Evolutionary conservation across 1,140 invertebrate species (phyloP).

Genomic region (Drosophila rhopaloa): DNA sequence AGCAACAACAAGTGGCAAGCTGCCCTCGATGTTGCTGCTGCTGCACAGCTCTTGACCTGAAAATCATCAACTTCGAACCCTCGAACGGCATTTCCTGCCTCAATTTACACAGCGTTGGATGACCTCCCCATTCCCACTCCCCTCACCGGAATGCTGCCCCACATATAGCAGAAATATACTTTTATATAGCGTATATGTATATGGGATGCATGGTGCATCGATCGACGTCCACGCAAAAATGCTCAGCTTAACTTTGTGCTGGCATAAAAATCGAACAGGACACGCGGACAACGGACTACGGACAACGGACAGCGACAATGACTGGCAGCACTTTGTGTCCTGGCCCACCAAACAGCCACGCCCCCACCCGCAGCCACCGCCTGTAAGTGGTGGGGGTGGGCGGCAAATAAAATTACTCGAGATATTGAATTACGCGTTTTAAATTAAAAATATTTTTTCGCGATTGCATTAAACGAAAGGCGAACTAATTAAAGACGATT

Average conservation of each 20-base stretch:
- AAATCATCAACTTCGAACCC: constrained; percentile 72
- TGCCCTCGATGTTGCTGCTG: constrained; percentile 28
- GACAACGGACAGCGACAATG: constrained; percentile 44
- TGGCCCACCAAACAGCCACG: background rate
- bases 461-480: constrained; percentile 80
- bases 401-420: constrained; percentile 75
- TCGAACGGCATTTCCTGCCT: constrained; percentile 72
- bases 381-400: constrained; percentile 42
- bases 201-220: constrained; percentile 34
- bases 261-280: constrained; percentile 62
- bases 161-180: constrained; percentile 47
- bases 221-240: constrained; percentile 64
- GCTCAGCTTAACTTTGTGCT: constrained; percentile 39
- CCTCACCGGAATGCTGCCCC: constrained; percentile 9
- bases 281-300: constrained; percentile 16
- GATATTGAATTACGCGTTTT: constrained; percentile 82
- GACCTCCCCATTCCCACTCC: background rate
- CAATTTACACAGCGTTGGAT: constrained; percentile 63
- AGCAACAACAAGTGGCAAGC: constrained; percentile 63
- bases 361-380: constrained; percentile 4
- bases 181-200: background rate
- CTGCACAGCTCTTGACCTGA: constrained; percentile 65
- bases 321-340: constrained; percentile 74
- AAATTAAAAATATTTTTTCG: constrained; percentile 82
- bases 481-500: constrained; percentile 77